A percentile compares a stretch with the other conserved stretches of the same genome.
These are phyloP conservation scores for Pantala flavescens DNA, from an alignment of 1,140 invertebrate species.

Conservation along the genomic window DNA sequence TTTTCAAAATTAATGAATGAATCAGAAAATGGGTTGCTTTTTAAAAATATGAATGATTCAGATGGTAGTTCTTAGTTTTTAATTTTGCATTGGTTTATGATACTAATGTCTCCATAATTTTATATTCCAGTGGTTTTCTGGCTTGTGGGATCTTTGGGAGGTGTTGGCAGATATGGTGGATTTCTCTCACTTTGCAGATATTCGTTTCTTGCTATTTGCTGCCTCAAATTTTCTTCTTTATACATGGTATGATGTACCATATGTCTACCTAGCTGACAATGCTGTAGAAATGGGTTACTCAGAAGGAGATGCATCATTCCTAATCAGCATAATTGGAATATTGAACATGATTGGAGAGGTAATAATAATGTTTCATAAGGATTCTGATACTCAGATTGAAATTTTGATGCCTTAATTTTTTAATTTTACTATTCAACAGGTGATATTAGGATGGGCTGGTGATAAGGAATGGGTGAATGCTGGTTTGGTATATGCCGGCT, in stretches of 20 bases:
- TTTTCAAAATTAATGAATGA: too few species aligned
- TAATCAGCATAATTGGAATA: conserved; percentile 79
- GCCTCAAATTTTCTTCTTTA: conserved; percentile 77
- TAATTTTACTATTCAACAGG: conserved; percentile 39
- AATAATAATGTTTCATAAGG: conserved; percentile 28
- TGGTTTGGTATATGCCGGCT: conserved; percentile 61
- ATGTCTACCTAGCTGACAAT: conserved; percentile 72
- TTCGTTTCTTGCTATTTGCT: conserved; percentile 65
- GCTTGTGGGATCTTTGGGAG: conserved; percentile 64
- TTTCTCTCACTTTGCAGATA: conserved; percentile 63
- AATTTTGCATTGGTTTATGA: too few species aligned
- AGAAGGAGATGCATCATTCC: conserved; percentile 59
- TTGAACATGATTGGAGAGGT: conserved; percentile 79
- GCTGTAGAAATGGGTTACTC: conserved; percentile 59
- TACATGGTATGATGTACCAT: conserved; percentile 81
- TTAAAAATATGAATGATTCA: too few species aligned
- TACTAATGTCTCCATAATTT: neutral
- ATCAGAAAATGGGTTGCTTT: too few species aligned
- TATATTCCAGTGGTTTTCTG: conserved; percentile 50
- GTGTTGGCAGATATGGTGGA: conserved; percentile 65
- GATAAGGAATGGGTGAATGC: conserved; percentile 66
- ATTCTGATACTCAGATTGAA: neutral
- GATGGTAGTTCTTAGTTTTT: too few species aligned
- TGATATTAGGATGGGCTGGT: conserved; percentile 76
- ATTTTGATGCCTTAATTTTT: neutral